phyloP scores from a whole-genome alignment of 2,888 invertebrate species.

The Drosophila barbarae region DNA sequence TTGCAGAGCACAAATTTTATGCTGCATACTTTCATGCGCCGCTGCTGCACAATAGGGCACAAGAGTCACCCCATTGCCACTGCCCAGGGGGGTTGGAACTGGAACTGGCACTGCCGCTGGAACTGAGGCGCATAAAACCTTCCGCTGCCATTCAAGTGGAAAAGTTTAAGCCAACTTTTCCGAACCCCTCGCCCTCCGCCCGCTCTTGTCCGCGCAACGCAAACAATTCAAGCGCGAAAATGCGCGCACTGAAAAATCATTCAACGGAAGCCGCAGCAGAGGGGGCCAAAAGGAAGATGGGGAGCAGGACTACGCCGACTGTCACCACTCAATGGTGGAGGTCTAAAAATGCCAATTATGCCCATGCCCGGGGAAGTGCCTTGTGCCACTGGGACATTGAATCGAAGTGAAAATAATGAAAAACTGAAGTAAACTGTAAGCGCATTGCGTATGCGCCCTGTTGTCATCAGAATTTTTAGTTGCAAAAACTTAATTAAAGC shows the following conservation, averaged over 20 bases:
- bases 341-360: conserved; percentile 66
- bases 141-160: conserved; percentile 73
- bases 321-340: conserved; percentile 41
- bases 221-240: conserved; percentile 53
- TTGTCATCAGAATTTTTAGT: conserved; percentile 16
- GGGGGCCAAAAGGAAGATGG: neutral
- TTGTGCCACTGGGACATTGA: conserved; percentile 35
- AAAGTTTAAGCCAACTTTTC: conserved; percentile 71
- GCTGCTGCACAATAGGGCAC: conserved; percentile 60
- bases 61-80: conserved; percentile 10
- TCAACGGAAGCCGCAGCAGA: conserved; percentile 40
- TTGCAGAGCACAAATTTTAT: conserved; percentile 66
- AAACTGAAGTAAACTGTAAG: conserved; percentile 18
- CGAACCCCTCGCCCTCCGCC: neutral
- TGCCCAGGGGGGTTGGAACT: neutral
- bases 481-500: conserved; percentile 53
- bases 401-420: neutral
- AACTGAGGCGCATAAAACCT: conserved; percentile 62
- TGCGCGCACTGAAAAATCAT: conserved; percentile 52
- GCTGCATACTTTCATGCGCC: conserved; percentile 70
- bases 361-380: conserved; percentile 48
- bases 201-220: conserved; percentile 9
- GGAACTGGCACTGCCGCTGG: conserved; percentile 11
- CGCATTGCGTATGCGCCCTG: conserved; percentile 50
- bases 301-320: conserved; percentile 38